Conservation (phyloP, 2,113 vertebrate genomes). For the Centrocercus urophasianus region DNA sequence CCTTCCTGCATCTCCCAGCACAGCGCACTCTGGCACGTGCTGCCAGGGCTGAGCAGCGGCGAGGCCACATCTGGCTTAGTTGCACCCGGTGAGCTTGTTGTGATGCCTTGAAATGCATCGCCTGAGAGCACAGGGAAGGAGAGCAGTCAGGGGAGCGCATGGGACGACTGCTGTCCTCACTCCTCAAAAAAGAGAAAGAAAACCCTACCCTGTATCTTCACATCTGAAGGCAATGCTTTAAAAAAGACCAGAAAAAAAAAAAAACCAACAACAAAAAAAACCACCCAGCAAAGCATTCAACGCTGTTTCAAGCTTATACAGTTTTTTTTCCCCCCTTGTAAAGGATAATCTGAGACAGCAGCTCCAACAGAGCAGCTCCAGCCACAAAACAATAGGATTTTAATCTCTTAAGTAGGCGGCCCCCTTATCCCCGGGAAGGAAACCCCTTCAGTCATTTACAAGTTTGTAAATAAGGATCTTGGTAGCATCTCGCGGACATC, state of each 20-base stretch:
- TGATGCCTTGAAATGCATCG: not conserved
- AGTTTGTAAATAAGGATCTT: constrained; percentile 70
- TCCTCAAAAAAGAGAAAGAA: not conserved
- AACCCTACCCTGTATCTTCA: not conserved
- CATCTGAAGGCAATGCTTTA: not conserved
- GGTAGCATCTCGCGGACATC: constrained; percentile 67
- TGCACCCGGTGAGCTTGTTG: not conserved
- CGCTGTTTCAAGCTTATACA: constrained; percentile 32
- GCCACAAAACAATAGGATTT: constrained; percentile 71
- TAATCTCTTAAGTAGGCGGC: constrained; percentile 67
- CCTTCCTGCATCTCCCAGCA: not conserved
- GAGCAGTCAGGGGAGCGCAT: rapidly evolving
- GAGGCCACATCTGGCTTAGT: not conserved
- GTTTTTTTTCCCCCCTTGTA: not conserved
- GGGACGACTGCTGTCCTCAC: not conserved
- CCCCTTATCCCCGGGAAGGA: constrained; percentile 64
- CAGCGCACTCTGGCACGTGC: not conserved
- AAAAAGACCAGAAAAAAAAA: no score
- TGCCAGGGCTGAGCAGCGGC: not conserved
- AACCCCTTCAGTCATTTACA: constrained; percentile 70
- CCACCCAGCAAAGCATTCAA: not conserved
- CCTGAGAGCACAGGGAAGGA: not conserved
- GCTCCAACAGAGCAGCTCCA: constrained; percentile 10
- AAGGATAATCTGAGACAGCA: constrained; percentile 74
- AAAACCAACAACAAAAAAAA: not conserved